phyloP scores from a whole-genome alignment of 2,888 invertebrate species.

The Lissonota sp. region DNA sequence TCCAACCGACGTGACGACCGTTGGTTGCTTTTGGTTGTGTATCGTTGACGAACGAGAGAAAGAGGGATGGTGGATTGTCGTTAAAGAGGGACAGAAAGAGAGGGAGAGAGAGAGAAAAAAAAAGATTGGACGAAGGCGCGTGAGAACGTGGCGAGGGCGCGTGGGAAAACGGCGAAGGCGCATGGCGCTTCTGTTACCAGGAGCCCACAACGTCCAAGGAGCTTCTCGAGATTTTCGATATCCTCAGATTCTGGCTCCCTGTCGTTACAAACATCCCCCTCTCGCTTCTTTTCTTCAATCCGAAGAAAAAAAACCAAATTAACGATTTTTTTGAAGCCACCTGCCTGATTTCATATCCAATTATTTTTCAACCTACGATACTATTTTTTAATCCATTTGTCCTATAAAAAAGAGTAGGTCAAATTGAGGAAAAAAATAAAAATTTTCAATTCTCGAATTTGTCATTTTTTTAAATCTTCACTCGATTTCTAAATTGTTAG shows the following conservation, averaged over 20 bases:
- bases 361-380: neutral
- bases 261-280: constrained; percentile 5
- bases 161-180: constrained; percentile 82
- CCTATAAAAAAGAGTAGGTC: no score
- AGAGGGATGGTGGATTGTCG: constrained; percentile 9
- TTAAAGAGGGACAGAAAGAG: constrained; percentile 51
- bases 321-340: neutral
- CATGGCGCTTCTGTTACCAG: constrained; percentile 82
- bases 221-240: constrained; percentile 42
- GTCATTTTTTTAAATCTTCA: no score
- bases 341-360: neutral
- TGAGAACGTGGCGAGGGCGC: constrained; percentile 82
- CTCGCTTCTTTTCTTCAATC: neutral
- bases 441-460: no score
- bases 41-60: constrained; percentile 42
- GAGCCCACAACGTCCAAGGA: constrained; percentile 74
- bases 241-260: neutral
- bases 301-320: neutral
- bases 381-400: no score
- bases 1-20: constrained; percentile 10
- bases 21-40: constrained; percentile 34
- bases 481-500: no score
- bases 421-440: no score
- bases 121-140: constrained; percentile 69
- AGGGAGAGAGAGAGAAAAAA: constrained; percentile 43